Evolutionary conservation across 2,888 invertebrate genomes (phyloP), one percentile per base, ranked within the genome.

Genomic region (Pachliopta kotzebuea): DNA sequence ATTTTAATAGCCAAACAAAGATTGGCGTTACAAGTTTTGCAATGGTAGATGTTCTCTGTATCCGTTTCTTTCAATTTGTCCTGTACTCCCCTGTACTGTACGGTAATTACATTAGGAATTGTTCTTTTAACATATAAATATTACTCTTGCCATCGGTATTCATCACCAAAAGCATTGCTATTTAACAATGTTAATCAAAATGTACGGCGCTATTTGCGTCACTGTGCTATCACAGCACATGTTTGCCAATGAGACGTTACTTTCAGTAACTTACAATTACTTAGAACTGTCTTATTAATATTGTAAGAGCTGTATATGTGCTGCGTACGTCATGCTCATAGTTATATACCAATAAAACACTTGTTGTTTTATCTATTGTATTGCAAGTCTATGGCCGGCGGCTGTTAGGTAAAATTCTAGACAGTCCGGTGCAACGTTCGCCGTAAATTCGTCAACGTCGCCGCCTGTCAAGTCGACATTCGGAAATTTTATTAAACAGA

Each of bases 381-480:
- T 73, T 60, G n/a, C 73, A 73, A 66, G 29, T 75, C 76, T 59
- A 42, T 66, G 72, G 62, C 63, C 56, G 58, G 67, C 63, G 61
- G 58, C 62, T 64, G 63, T 65, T 70, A 74, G 72, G 72, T 75
- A 74, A 76, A 69, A 73, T 73, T 72, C 70, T 72, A 67, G 64
- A 63, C 68, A 68, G 70, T 61, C 62, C 69, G 64, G 56, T 69
- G 63, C 63, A 67, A 66, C 71, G 69, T 69, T 53, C 73, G 70
- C 75, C 70, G 79, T 87, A 87, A 85, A 88, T 86, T 78, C 72
- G 73, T 87, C 86, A 86, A 79, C 72, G 86, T 83, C 84, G 71
- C 68, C 2, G 71, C 68, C 72, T 72, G 76, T 75, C 73, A 74
- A 71, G 73, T 69, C 60, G 60, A 52, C 66, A 52, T 67, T 67